Base-by-base conservation (phyloP, 2,113 vertebrate species). In the Mesembrinibis cayennensis region DNA sequence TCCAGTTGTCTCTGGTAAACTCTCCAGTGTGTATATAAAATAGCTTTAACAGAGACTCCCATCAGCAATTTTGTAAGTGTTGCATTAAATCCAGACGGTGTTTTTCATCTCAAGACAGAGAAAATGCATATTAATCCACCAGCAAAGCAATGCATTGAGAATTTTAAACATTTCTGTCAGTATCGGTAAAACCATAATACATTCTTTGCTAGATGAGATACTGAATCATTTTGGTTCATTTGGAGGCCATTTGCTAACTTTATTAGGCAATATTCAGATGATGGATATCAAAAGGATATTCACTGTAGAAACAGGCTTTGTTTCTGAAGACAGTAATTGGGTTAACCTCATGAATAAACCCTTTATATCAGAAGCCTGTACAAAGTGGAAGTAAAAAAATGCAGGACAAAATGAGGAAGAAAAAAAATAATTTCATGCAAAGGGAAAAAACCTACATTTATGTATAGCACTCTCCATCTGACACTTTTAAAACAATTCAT, bases 221-320 rank as follows among this genome's bases (percentile, higher is more conserved):
- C 86, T 16, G 71, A 17, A n/a, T 23, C 66, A 91, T 52, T 66
- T 30, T 58, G 96, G 95, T 85, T 97, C 89, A 94, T 23, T 40
- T 66, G 73, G 53, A 95, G 95, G 94, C 87, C 93, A 84, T 32
- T 16, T 76, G 94, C 72, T 80, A 27, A 82, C 77, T 49, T 47
- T 85, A 92, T 47, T 7, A 95, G 96, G 79, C 22, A 82, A 42
- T 13, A 49, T 42, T 34, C 52, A 92, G 50, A 86, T 95, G 97
- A 97, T 93, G 94, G 91, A 97, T 93, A 27, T 27, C 87, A 25
- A 91, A 59, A 59, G 97, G 97, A 97, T 95, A 93, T 67, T 74
- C 73, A 26, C 77, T 88, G 81, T 11, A 87, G 82, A 83, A 91
- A 82, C 93, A 97, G 94, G 55, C 89, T 91, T 69, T 95, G 89